phyloP scores from a whole-genome alignment of 2,113 vertebrate species.

The Oryctolagus cuniculus region mOryCun1.1 NC_091432.1:191493001-191493500 shows the following conservation, averaged over 20 bases:
- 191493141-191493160: not conserved
- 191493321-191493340: not conserved
- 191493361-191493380: not conserved
- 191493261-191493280: conserved; percentile 23
- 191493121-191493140: not conserved
- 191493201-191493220: not conserved
- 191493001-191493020: not conserved
- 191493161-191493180: conserved; percentile 24
- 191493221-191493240: not conserved
- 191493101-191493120: conserved; percentile 33
- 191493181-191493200: not conserved
- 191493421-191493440: not conserved
- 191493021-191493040: conserved; percentile 24
- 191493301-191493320: not conserved
- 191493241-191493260: not conserved
- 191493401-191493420: not conserved
- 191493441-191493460: not conserved
- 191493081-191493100: not conserved
- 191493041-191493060: conserved; percentile 36
- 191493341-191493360: not conserved
- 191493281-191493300: not conserved
- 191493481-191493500: not conserved
- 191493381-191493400: not conserved
- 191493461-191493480: not conserved
- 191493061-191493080: not conserved